Conservation (phyloP, 1,140 invertebrate species). For the Brevipalpus yothersi region DNA sequence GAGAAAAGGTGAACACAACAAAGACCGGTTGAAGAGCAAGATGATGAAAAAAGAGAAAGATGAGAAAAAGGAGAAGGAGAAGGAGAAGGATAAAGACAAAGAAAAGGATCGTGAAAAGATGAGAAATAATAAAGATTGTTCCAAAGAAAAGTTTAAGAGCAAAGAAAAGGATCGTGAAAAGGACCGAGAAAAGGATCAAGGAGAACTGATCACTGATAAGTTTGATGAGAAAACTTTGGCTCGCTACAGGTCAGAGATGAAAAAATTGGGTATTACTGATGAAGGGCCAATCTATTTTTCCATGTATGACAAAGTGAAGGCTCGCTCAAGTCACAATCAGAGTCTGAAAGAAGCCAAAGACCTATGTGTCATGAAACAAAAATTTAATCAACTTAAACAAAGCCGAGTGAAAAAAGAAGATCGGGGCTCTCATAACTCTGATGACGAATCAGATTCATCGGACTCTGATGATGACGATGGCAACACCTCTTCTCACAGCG, state of each 20-base stretch:
- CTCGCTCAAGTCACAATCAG: constrained; percentile 39
- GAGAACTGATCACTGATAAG: constrained; percentile 13
- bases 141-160: constrained; percentile 12
- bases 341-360: constrained; percentile 50
- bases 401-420: constrained; percentile 21
- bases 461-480: constrained; percentile 4
- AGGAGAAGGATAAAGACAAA: constrained; percentile 1
- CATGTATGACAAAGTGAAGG: constrained; percentile 96
- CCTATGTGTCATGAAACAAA: constrained; percentile 47
- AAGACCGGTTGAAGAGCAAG: not conserved
- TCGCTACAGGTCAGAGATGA: constrained; percentile 1
- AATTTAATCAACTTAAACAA: constrained; percentile 55
- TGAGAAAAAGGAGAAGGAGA: constrained; percentile 4
- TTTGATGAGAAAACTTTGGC: constrained; percentile 18
- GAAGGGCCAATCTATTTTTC: constrained; percentile 75
- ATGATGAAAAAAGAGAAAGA: not conserved
- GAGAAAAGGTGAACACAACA: too few species aligned
- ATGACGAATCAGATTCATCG: constrained; percentile 9
- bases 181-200: not conserved
- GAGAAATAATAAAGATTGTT: constrained; percentile 17
- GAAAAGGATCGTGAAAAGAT: constrained; percentile 9
- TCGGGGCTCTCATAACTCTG: constrained; percentile 11
- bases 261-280: constrained; percentile 22
- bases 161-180: constrained; percentile 12
- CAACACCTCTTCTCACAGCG: not conserved